Base-by-base conservation (phyloP, 2,797 vertebrate species). In the Syndactyla subalaris region DNA sequence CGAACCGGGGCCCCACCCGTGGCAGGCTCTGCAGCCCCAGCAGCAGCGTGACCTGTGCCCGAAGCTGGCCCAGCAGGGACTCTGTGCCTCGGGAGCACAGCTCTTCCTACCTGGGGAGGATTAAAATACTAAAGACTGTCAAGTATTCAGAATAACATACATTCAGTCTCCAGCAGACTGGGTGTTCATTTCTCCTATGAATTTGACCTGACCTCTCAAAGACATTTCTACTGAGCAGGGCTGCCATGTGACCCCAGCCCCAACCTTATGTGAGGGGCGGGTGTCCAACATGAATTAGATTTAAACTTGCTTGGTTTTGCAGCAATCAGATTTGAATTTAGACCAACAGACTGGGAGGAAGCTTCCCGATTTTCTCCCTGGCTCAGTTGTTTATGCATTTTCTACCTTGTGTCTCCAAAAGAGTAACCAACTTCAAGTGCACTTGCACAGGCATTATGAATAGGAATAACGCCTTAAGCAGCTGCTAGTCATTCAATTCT, bases 401-500 rank as follows among this genome's bases (percentile, higher is more conserved):
- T 87, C 73, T 86, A 80, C 70, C 87, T 96, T 39, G 2, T 88
- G 89, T 90, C 88, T 90, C 89, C 67, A 62, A 86, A 91, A 79
- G 83, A 90, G 63, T 88, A 95, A 93, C 91, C 71, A 88, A 76
- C 71, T 85, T 90, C 89, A 91, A 96, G 88, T 79, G 88, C 67
- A 88, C 89, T 97, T 82, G 84, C 91, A 83, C 7, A 30, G 89
- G 75, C 91, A 26, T 76, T 74, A 63, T 87, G 89, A 96, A 92
- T 79, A 88, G 88, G 63, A 96, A 70, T 71, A 94, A 92, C 0
- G 65, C 89, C 85, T 90, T 96, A 90, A 94, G 89, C 94, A 95
- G 94, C 91, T 88, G 95, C 89, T 96, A 63, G 74, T 90, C 94
- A 84, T 95, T 95, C 89, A 90, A 0, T 90, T 96, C 88, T 90